Evolutionary conservation across 2,797 vertebrate genomes (phyloP).

Genomic region (Melanotaenia parkinsoni): DNA sequence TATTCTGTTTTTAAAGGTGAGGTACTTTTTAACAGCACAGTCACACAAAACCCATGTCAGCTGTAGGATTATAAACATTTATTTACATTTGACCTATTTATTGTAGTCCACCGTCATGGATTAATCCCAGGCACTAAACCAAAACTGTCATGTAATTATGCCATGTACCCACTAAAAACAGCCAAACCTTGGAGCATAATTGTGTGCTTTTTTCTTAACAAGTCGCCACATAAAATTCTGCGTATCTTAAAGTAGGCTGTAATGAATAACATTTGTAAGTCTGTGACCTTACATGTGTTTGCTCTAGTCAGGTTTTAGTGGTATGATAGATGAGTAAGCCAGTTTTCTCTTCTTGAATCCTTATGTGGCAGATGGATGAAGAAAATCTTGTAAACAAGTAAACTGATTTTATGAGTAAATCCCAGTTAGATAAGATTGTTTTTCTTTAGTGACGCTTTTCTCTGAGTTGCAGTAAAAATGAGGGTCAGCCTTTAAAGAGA

Average conservation of each 20-base stretch:
- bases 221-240: not conserved
- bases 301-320: not conserved
- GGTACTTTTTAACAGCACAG: not conserved
- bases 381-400: not conserved
- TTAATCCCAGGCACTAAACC: constrained; percentile 33
- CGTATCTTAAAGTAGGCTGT: not conserved
- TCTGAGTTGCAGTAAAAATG: constrained; percentile 12
- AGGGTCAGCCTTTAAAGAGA: constrained; percentile 9
- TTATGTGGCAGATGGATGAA: not conserved
- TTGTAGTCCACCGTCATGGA: constrained; percentile 2
- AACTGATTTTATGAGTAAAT: constrained; percentile 16
- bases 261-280: not conserved
- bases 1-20: not conserved
- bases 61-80: constrained; percentile 35
- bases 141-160: constrained; percentile 11
- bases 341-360: not conserved
- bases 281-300: not conserved
- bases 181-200: not conserved
- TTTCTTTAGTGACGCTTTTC: not conserved
- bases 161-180: not conserved
- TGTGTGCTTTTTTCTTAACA: not conserved
- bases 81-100: constrained; percentile 48
- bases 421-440: not conserved
- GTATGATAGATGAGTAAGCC: not conserved
- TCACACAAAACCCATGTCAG: constrained; percentile 22